phyloP scores from a whole-genome alignment of 1,140 invertebrate species.

The Drosophila bocki region DNA sequence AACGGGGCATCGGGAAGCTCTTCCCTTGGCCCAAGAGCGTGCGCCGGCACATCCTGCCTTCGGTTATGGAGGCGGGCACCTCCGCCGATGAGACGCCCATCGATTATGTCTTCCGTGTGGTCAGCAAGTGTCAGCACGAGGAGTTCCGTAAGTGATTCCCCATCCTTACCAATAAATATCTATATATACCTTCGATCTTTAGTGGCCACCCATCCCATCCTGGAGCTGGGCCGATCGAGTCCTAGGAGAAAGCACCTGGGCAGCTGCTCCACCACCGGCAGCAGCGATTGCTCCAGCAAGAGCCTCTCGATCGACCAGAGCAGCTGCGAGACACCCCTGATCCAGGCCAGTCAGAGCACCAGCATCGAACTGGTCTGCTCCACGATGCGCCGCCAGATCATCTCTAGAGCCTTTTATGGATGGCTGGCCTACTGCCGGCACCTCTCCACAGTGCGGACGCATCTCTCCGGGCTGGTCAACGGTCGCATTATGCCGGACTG shows the following conservation, averaged over 20 bases:
- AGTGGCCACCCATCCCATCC: constrained; percentile 78
- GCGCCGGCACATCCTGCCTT: constrained; percentile 87
- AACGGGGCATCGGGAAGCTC: constrained; percentile 91
- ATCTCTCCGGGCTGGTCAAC: constrained; percentile 95
- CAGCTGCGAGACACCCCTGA: constrained; percentile 85
- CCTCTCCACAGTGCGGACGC: constrained; percentile 95
- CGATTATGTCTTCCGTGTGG: constrained; percentile 96
- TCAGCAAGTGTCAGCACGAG: constrained; percentile 91
- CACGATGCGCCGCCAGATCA: constrained; percentile 97
- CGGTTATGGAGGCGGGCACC: constrained; percentile 87
- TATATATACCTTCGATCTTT: no score
- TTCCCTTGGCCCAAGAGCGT: constrained; percentile 90
- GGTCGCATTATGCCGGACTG: constrained; percentile 88
- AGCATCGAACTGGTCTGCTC: constrained; percentile 92
- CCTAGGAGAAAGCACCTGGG: constrained; percentile 78
- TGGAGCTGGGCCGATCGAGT: constrained; percentile 78
- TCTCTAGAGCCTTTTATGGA: constrained; percentile 97
- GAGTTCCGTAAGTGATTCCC: constrained; percentile 88
- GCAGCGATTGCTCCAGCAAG: constrained; percentile 84
- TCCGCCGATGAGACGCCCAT: constrained; percentile 89
- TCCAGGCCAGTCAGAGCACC: constrained; percentile 85
- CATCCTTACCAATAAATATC: no score
- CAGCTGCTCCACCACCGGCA: constrained; percentile 84
- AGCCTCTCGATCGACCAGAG: constrained; percentile 85
- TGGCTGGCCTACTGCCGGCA: constrained; percentile 98